phyloP scores from a whole-genome alignment of 2,113 vertebrate species.

The Pavo muticus region DNA sequence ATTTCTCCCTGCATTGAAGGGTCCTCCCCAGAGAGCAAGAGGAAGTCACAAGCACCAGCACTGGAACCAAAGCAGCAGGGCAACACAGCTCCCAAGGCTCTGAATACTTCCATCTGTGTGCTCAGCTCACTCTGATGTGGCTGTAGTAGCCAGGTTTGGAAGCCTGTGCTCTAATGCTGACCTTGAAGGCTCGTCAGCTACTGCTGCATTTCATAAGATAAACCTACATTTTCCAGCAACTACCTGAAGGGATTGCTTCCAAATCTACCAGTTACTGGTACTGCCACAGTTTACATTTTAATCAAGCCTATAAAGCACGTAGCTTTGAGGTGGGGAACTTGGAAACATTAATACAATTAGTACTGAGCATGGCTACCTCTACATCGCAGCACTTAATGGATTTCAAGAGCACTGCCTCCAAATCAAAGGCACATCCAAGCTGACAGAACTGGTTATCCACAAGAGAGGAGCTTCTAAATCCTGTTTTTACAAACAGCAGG shows the following conservation, averaged over 20 bases:
- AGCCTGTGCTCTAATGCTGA: neutral
- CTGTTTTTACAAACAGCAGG: neutral
- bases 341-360: neutral
- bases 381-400: neutral
- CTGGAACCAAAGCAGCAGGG: neutral
- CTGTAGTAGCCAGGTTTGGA: neutral
- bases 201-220: neutral
- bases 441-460: neutral
- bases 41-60: neutral
- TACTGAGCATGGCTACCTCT: neutral
- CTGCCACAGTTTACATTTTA: neutral
- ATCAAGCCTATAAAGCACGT: neutral
- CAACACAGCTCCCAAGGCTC: neutral
- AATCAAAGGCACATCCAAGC: neutral
- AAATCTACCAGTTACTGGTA: neutral
- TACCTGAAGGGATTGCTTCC: neutral
- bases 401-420: neutral
- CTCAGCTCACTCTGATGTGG: neutral
- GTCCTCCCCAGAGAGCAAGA: slow-evolving; percentile 18
- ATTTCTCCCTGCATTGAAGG: neutral
- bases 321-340: neutral
- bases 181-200: neutral
- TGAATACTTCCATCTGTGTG: neutral
- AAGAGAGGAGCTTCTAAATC: neutral
- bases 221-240: neutral